These are phyloP conservation scores for Cololabis saira DNA, from an alignment of 2,113 vertebrate species.

Conservation along the genomic window DNA sequence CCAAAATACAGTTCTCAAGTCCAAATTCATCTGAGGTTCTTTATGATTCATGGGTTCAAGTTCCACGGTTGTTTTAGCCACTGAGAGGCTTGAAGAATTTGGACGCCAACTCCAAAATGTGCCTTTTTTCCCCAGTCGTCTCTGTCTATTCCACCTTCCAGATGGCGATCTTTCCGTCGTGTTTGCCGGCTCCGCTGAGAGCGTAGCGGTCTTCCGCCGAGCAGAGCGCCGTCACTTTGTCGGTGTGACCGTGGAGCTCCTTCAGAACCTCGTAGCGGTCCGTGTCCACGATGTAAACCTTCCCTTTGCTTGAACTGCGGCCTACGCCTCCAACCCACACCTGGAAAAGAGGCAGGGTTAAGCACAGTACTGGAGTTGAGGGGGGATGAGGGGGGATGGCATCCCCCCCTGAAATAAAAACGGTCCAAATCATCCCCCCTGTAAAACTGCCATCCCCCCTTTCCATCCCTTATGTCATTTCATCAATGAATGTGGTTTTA, in stretches of 20 bases:
- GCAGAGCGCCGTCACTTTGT: conserved; percentile 86
- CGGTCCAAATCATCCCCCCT: too few species aligned
- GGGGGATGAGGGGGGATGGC: too few species aligned
- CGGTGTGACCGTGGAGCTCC: conserved; percentile 88
- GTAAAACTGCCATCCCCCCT: too few species aligned
- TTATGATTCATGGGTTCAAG: neutral
- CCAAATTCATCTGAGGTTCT: neutral
- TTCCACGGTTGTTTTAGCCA: too few species aligned
- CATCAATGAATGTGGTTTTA: too few species aligned
- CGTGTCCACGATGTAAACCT: conserved; percentile 88
- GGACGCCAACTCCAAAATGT: neutral
- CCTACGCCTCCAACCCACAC: conserved; percentile 91
- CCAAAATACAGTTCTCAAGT: neutral
- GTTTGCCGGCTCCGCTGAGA: conserved; percentile 88
- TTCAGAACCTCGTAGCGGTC: conserved; percentile 87
- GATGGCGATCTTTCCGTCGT: conserved; percentile 95
- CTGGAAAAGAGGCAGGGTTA: conserved; percentile 64
- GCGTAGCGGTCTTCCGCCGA: conserved; percentile 93
- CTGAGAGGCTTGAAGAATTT: neutral
- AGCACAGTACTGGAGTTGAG: neutral
- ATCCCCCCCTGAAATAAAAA: too few species aligned
- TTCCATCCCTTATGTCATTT: too few species aligned
- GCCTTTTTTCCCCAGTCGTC: neutral
- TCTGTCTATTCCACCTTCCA: conserved; percentile 90
- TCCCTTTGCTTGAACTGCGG: conserved; percentile 87